Evolutionary conservation across 2,113 vertebrate genomes (phyloP), one percentile per base, ranked within the genome.

Genomic region (Phrynosoma blainvillii): DNA sequence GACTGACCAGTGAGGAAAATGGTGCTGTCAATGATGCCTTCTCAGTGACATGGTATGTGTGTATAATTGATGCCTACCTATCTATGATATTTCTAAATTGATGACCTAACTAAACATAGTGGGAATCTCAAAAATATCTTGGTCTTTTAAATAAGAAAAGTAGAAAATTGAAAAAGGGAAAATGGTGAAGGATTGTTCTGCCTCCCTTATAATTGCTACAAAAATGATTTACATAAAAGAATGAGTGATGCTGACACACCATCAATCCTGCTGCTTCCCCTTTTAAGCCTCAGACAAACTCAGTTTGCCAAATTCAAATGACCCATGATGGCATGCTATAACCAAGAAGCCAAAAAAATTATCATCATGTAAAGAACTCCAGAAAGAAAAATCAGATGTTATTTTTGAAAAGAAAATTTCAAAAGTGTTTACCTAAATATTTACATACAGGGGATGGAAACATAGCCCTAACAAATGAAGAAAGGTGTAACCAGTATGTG

Each of bases 261-360:
- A 86, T 85, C 79, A 78, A 42, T 71, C 47, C 27, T 80, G 62
- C 52, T 12, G 8, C 79, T 71, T 71, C 68, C 66, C 23, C 30
- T 90, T 59, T 40, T 70, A n/a, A 80, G 85, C 62, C 85, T 32
- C 36, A 66, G 30, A 73, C 86, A 76, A 77, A 52, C 20, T 0
- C 0, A 87, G 89, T 86, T 87, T 87, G 47, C 81, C 36, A 82
- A 89, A 92, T 85, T 13, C 21, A 84, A 32, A 83, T 85, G 70
- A 30, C 20, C 87, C 68, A 62, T 20, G 10, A 80, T 40, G 82
- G 2, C 82, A 65, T 16, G 20, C 80, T 79, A 8, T 52, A 42
- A 92, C 88, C 91, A 86, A 74, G 82, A 68, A 92, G 66, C 77
- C 87, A n/a, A 54, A 80, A n/a, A 27, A 42, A 79, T 32, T 76